phyloP scores from a whole-genome alignment of 2,888 invertebrate species.

The Rhagophthalmus giganteus region DNA sequence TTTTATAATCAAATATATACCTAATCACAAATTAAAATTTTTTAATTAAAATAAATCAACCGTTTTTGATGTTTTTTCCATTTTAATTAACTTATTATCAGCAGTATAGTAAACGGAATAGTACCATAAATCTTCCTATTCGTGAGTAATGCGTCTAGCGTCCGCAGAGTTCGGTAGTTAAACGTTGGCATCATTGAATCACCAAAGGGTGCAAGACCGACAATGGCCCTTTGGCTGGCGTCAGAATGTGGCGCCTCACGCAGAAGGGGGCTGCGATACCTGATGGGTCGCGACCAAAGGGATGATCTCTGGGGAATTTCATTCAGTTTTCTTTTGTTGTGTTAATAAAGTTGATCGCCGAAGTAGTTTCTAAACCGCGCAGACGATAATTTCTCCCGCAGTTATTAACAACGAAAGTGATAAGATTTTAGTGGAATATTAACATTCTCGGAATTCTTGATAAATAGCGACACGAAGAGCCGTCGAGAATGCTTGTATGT shows the following conservation, averaged over 20 bases:
- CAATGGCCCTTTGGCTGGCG: slow-evolving; percentile 28
- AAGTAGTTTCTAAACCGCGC: neutral
- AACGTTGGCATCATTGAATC: slow-evolving; percentile 14
- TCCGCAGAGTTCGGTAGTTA: neutral
- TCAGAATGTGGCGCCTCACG: slow-evolving; percentile 32
- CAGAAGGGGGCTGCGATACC: slow-evolving; percentile 29
- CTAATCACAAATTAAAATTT: too few species aligned
- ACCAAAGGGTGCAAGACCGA: slow-evolving; percentile 15
- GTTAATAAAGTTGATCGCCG: slow-evolving; percentile 1
- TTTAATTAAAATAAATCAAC: too few species aligned
- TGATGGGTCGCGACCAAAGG: slow-evolving; percentile 21
- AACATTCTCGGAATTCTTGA: too few species aligned
- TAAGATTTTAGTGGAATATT: too few species aligned
- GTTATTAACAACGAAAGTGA: too few species aligned
- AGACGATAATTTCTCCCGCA: neutral
- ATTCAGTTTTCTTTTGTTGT: slow-evolving; percentile 14
- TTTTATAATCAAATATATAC: neutral
- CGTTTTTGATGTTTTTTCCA: too few species aligned
- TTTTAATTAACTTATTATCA: neutral
- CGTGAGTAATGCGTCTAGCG: slow-evolving; percentile 7
- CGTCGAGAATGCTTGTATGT: slow-evolving; percentile 13
- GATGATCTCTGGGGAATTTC: slow-evolving; percentile 15
- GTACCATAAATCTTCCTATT: slow-evolving; percentile 7
- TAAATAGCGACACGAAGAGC: slow-evolving; percentile 5
- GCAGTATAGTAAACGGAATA: slow-evolving; percentile 1